A percentile compares a stretch with the other conserved stretches of the same genome.
These are phyloP conservation scores for Cyanocitta stelleri DNA, from an alignment of 2,113 vertebrate genomes.

Conservation along the genomic window DNA sequence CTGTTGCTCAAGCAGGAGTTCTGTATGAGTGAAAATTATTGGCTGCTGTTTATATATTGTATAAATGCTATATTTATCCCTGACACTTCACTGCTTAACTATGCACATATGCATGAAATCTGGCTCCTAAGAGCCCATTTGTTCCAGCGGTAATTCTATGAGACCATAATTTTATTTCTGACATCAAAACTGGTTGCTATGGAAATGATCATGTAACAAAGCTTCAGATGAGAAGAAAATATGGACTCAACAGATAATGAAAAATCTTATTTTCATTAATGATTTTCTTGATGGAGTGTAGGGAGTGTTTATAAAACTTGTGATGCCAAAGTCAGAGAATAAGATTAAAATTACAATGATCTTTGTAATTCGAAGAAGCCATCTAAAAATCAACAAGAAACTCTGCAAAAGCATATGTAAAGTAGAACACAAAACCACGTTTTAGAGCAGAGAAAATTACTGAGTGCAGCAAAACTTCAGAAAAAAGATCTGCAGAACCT, in stretches of 20 bases:
- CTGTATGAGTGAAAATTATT: constrained; percentile 15
- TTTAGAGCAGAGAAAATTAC: not conserved
- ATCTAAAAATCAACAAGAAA: not conserved
- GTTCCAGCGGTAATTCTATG: constrained; percentile 1
- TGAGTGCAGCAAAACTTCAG: not conserved
- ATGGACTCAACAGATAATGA: not conserved
- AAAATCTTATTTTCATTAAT: not conserved
- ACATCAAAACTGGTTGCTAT: constrained; percentile 11
- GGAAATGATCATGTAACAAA: not conserved
- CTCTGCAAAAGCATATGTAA: not conserved
- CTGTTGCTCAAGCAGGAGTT: not conserved
- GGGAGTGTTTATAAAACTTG: not conserved
- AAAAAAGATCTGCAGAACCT: not conserved
- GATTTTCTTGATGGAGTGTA: not conserved
- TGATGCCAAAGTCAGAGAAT: not conserved
- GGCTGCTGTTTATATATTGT: not conserved
- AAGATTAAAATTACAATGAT: not conserved
- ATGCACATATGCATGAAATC: constrained; percentile 21
- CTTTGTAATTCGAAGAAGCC: not conserved
- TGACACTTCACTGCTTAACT: not conserved
- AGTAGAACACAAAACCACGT: not conserved
- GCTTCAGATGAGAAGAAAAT: constrained; percentile 1
- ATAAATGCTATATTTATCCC: constrained; percentile 17
- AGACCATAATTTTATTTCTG: not conserved
- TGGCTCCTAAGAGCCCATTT: constrained; percentile 16